These are phyloP conservation scores for Asarcornis scutulata DNA, from an alignment of 2,113 vertebrate genomes.

Conservation along the genomic window DNA sequence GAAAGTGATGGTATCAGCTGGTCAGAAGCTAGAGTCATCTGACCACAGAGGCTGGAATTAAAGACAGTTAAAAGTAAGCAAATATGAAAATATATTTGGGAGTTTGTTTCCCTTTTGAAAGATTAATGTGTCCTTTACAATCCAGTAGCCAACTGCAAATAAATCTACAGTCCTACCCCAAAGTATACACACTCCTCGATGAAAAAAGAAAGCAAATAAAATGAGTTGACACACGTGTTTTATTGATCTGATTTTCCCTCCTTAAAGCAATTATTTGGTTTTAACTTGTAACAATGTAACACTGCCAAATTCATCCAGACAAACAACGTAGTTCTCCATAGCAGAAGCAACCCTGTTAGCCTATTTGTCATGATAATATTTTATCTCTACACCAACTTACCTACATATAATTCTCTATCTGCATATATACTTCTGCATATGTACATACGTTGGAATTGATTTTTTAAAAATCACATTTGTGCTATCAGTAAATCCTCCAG, in stretches of 20 bases:
- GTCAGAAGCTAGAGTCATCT: background rate
- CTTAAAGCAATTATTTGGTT: background rate
- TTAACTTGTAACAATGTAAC: background rate
- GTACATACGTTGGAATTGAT: background rate
- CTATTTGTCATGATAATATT: background rate
- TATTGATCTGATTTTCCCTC: background rate
- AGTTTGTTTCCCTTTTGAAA: background rate
- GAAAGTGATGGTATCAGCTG: background rate
- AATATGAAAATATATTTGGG: background rate
- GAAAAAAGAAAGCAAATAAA: background rate
- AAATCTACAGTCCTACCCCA: background rate
- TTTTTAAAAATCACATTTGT: background rate
- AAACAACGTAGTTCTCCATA: background rate
- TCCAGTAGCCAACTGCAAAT: background rate
- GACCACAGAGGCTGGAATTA: background rate
- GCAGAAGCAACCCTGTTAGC: background rate
- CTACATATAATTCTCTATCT: background rate
- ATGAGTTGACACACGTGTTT: no score
- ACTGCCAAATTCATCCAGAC: background rate
- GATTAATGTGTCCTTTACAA: background rate
- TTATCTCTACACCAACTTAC: background rate
- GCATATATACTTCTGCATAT: background rate
- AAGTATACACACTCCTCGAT: background rate
- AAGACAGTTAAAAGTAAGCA: background rate
- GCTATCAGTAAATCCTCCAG: background rate